phyloP scores from a whole-genome alignment of 1,140 invertebrate species.

The Panonychus citri region DNA sequence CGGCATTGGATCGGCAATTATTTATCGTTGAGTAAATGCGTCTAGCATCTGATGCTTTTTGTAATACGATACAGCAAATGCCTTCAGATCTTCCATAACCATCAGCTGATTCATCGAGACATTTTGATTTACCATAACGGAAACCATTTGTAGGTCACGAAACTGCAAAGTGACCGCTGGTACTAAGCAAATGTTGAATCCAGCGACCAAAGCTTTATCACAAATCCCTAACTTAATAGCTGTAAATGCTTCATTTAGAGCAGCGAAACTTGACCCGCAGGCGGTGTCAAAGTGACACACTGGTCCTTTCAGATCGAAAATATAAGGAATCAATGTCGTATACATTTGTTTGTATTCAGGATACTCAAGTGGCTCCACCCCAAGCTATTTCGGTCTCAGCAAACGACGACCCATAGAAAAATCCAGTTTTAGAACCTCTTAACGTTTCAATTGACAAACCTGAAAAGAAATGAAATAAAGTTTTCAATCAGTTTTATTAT shows the following conservation, averaged over 20 bases:
- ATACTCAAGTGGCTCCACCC: not conserved
- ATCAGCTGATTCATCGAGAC: slow-evolving; percentile 56
- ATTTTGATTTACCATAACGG: slow-evolving; percentile 40
- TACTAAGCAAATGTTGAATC: slow-evolving; percentile 34
- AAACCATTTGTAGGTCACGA: not conserved
- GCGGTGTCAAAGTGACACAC: not conserved
- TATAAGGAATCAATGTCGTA: not conserved
- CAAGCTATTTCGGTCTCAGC: not conserved
- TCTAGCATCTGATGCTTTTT: slow-evolving; percentile 20
- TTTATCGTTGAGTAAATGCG: not conserved
- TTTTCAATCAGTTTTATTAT: too few relatives aligned
- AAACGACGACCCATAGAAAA: not conserved
- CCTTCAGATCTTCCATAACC: slow-evolving; percentile 36
- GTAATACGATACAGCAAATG: slow-evolving; percentile 27
- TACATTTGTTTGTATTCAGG: not conserved
- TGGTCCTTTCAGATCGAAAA: not conserved
- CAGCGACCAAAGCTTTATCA: slow-evolving; percentile 13
- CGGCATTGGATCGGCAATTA: not conserved
- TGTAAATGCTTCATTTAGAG: not conserved
- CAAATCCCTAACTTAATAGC: not conserved
- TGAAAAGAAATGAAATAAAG: too few relatives aligned
- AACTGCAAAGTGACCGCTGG: not conserved
- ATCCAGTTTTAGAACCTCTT: not conserved
- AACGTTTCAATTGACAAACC: not conserved
- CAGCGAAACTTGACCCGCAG: not conserved